Percentiles rank a stretch among this genome's conserved stretches.
Evolutionary conservation across 2,113 vertebrate species (phyloP).

Genomic region (Aegotheles bennettii): DNA sequence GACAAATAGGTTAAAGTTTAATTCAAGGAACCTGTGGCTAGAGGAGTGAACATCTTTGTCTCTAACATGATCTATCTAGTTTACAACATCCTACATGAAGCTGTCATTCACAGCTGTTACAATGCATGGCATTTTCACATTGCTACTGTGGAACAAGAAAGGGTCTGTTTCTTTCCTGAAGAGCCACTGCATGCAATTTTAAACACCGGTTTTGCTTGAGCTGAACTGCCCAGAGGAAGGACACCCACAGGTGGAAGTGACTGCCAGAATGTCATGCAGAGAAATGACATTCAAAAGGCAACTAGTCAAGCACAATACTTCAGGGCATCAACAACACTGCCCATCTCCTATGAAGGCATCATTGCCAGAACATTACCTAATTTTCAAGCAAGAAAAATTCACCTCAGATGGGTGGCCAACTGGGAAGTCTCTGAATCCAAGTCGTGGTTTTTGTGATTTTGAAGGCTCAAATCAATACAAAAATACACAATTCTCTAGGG

Average conservation of each 20-base stretch:
- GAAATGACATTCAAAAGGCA: conserved; percentile 54
- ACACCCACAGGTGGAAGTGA: conserved; percentile 22
- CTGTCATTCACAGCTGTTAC: neutral
- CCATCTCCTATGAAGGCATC: neutral
- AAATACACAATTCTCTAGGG: neutral
- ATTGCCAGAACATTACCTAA: conserved; percentile 32
- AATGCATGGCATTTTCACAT: neutral
- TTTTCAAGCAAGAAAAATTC: neutral
- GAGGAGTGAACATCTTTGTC: neutral
- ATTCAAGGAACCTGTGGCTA: neutral
- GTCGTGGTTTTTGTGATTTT: rapidly evolving
- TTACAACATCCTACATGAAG: neutral
- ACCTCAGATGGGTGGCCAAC: neutral
- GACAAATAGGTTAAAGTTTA: neutral
- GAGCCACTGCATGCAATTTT: neutral
- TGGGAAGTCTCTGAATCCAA: neutral
- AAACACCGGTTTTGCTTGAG: neutral
- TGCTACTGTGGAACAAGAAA: neutral
- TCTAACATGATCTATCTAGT: neutral
- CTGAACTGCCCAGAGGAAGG: conserved; percentile 27
- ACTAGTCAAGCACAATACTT: neutral
- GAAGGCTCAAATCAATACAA: neutral
- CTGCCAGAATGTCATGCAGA: conserved; percentile 47
- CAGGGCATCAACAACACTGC: neutral
- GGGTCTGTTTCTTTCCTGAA: neutral